Base-by-base conservation (phyloP, 2,113 vertebrate species). In the Anarrhichthys ocellatus region DNA sequence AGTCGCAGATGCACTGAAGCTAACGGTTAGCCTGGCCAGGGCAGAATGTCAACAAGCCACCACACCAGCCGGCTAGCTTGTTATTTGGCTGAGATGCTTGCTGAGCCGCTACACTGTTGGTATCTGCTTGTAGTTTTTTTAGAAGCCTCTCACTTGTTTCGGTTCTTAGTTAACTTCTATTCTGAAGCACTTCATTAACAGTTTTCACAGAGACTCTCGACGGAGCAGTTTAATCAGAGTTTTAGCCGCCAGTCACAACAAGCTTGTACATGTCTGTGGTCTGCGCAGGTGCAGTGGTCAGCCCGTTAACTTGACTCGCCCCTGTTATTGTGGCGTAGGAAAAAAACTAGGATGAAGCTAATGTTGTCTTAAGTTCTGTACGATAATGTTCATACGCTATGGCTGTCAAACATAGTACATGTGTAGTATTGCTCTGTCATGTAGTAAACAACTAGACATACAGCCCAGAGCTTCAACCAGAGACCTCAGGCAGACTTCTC, bases 21-120 rank as follows among this genome's bases (percentile, higher is more conserved):
- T 88, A 90, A 82, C 54, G 15, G 84, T 52, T 91, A 90, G 89
- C 90, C 50, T 56, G 62, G 32, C 18, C 83, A 61, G 76, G 24
- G 44, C 36, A 5, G 77, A 42, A 87, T 87, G 89, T 93, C 89
- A 93, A 93, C 88, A 92, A 90, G 56, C 78, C 86, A 1, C 34
- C 56, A 48, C 22, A 68, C 40, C 72, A 80, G 86, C 89, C 83
- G 77, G 81, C 56, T 86, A 87, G 90, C 91, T 76, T 44, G 74
- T 73, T 73, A 27, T 50, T 8, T 46, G 22, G 65, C 36, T 66
- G 38, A 3, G 44, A 64, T 27, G 46, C 36, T 65, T 15, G 63
- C 29, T 27, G 20, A 77, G 5, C 54, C 18, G 78, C 44, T 52
- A 5, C 56, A 63, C 44, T 62, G 24, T 22, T n/a, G 34, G 0